Evolutionary conservation across 2,888 invertebrate species (phyloP).

Genomic region (Rhagonycha fulva): DNA sequence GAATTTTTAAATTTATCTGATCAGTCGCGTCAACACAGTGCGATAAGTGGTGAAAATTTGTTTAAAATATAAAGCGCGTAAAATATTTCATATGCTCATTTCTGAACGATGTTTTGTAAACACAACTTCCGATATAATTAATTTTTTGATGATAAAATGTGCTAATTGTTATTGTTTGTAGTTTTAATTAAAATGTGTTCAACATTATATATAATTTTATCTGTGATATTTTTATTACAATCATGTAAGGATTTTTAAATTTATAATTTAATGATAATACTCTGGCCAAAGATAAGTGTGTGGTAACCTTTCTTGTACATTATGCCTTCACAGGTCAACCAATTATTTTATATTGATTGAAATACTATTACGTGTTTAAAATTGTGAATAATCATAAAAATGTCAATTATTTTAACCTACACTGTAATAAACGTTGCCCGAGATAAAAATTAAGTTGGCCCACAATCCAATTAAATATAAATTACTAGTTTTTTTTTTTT

Average conservation of each 20-base stretch:
- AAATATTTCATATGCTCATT: background rate
- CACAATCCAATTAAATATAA: background rate
- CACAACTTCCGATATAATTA: background rate
- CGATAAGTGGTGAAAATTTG: background rate
- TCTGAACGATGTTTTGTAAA: background rate
- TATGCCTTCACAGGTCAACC: background rate
- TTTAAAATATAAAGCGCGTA: background rate
- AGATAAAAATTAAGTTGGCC: background rate
- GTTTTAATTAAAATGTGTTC: constrained; percentile 1
- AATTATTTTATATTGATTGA: background rate
- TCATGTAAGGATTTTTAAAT: constrained; percentile 15
- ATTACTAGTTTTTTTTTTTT: background rate
- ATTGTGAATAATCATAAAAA: background rate
- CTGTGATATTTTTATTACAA: constrained; percentile 22
- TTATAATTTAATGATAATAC: background rate
- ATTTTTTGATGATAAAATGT: background rate
- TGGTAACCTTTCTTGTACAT: background rate
- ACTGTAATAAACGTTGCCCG: background rate
- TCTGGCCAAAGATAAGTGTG: background rate
- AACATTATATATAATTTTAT: background rate
- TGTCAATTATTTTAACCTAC: background rate
- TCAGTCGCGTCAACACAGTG: background rate
- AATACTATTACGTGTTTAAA: background rate
- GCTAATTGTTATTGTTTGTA: background rate
- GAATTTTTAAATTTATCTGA: background rate